A percentile compares a stretch with the other conserved stretches of the same genome.
Evolutionary conservation across 2,888 invertebrate species (phyloP).

Genomic region (Himalopsyche japonica): DNA sequence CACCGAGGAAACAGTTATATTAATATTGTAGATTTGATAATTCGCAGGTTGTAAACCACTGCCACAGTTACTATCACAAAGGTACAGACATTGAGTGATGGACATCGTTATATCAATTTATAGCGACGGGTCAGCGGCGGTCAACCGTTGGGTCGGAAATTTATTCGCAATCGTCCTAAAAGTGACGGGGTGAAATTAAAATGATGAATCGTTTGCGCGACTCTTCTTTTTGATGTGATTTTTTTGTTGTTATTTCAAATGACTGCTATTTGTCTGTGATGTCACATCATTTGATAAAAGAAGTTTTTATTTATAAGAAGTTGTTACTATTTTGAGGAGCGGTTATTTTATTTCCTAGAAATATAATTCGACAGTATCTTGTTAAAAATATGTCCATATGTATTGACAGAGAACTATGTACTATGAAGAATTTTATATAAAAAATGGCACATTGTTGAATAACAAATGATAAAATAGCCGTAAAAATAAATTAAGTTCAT

Average conservation of each 20-base stretch:
- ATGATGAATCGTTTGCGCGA: neutral
- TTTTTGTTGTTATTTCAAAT: neutral
- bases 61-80: neutral
- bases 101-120: slow-evolving; percentile 17
- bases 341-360: too few species aligned
- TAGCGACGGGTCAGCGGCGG: slow-evolving; percentile 17
- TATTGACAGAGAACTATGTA: too few species aligned
- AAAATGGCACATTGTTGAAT: too few species aligned
- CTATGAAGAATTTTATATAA: too few species aligned
- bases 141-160: slow-evolving; percentile 10
- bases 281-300: neutral
- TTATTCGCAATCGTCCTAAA: neutral
- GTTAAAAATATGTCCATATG: too few species aligned
- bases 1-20: too few species aligned
- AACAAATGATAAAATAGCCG: too few species aligned
- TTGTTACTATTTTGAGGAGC: too few species aligned
- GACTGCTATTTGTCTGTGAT: neutral
- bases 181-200: neutral
- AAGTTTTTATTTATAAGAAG: too few species aligned
- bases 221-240: neutral
- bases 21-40: neutral
- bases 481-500: too few species aligned
- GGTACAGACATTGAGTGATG: slow-evolving; percentile 19
- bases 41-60: neutral
- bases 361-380: too few species aligned